These are phyloP conservation scores for Zygothrica quintamaculata DNA, from an alignment of 2,888 invertebrate species.

Conservation along the genomic window DNA sequence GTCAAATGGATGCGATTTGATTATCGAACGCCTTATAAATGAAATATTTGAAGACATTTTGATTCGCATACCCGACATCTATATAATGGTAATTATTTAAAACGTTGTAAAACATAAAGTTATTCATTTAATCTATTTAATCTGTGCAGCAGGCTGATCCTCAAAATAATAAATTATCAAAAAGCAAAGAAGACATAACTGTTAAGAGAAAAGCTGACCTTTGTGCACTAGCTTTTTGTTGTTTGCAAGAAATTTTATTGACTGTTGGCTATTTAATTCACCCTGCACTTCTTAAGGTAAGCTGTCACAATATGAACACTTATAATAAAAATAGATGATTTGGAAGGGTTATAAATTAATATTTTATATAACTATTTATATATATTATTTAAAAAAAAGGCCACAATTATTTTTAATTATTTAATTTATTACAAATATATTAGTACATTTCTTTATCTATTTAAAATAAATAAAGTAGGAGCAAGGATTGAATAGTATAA, in stretches of 20 bases:
- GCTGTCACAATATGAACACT: no score
- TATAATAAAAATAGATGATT: no score
- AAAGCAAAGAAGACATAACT: constrained; percentile 2
- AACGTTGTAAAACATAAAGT: no score
- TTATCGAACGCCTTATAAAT: constrained; percentile 30
- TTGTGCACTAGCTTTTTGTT: constrained; percentile 31
- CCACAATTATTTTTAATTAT: no score
- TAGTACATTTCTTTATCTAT: no score
- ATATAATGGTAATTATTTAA: constrained; percentile 20
- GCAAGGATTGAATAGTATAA: no score
- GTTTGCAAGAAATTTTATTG: constrained; percentile 22
- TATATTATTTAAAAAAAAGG: no score
- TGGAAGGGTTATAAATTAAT: no score
- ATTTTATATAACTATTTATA: no score
- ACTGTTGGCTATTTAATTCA: constrained; percentile 34
- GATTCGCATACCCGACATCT: constrained; percentile 19
- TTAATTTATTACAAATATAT: no score
- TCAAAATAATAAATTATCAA: neutral
- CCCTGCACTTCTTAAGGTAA: constrained; percentile 31
- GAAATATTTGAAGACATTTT: constrained; percentile 28
- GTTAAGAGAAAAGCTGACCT: neutral
- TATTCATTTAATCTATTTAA: neutral
- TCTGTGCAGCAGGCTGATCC: constrained; percentile 3
- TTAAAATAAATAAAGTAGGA: no score
- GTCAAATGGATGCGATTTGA: constrained; percentile 37